Conservation (phyloP, 1,140 invertebrate genomes). For the Adelges cooleyi region DNA sequence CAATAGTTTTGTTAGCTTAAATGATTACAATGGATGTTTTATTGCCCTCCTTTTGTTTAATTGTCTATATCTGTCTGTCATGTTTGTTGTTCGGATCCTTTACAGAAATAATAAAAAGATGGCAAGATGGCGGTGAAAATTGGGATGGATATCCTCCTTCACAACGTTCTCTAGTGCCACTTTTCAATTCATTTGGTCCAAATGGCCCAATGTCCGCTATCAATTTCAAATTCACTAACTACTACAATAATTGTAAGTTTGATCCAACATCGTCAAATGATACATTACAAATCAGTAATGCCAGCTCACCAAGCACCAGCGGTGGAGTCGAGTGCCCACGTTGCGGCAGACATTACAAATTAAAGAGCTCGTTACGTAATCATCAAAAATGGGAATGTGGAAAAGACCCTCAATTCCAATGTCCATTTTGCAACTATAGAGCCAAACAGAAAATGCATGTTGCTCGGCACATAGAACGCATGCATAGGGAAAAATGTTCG, state of each 20-base stretch:
- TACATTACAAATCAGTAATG: slow-evolving; percentile 10
- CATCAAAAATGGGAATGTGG: slow-evolving; percentile 81
- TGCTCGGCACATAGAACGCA: slow-evolving; percentile 59
- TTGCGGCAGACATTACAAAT: slow-evolving; percentile 68
- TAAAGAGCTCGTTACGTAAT: slow-evolving; percentile 70
- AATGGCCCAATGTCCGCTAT: slow-evolving; percentile 24
- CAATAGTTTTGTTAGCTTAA: too few relatives aligned
- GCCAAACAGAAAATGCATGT: slow-evolving; percentile 79
- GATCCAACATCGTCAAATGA: slow-evolving; percentile 17
- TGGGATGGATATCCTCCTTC: slow-evolving; percentile 19
- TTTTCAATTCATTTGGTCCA: slow-evolving; percentile 24
- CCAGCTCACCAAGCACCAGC: slow-evolving; percentile 27
- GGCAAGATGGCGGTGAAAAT: slow-evolving; percentile 25
- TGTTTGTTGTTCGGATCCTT: slow-evolving; percentile 27
- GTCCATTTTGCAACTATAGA: slow-evolving; percentile 66
- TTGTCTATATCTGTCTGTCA: slow-evolving; percentile 22
- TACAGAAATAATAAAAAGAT: slow-evolving; percentile 28
- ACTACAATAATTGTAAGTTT: slow-evolving; percentile 26
- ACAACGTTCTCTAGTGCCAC: slow-evolving; percentile 13
- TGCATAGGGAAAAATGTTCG: slow-evolving; percentile 55
- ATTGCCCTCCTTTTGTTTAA: neutral
- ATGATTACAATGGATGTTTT: too few relatives aligned
- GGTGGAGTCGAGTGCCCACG: slow-evolving; percentile 53
- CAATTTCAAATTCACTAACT: slow-evolving; percentile 27
- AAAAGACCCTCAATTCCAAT: slow-evolving; percentile 70